Conservation (phyloP, 1,140 invertebrate species). For the Apis florea region DNA sequence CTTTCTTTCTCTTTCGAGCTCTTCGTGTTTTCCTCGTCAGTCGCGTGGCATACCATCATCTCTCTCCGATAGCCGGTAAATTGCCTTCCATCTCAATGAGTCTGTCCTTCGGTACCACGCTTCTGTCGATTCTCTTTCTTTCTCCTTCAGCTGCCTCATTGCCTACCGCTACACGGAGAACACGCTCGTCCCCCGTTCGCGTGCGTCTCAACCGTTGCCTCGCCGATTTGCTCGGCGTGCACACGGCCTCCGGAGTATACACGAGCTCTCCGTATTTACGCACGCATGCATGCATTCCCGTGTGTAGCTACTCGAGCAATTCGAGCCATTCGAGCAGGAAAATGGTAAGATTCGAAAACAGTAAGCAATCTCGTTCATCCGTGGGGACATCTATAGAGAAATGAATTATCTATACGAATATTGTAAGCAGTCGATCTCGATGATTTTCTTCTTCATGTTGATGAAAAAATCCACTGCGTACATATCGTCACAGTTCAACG, state of each 20-base stretch:
- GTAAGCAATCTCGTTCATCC: background rate
- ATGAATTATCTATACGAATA: too few relatives aligned
- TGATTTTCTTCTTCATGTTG: too few relatives aligned
- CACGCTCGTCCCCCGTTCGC: background rate
- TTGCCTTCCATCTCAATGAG: slow-evolving; percentile 55
- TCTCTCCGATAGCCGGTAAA: slow-evolving; percentile 45
- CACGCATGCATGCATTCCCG: slow-evolving; percentile 29
- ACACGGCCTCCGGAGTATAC: slow-evolving; percentile 20
- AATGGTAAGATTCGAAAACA: slow-evolving; percentile 38
- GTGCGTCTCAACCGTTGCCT: slow-evolving; percentile 15
- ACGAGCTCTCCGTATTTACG: slow-evolving; percentile 5
- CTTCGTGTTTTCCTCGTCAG: slow-evolving; percentile 41
- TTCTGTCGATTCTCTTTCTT: background rate
- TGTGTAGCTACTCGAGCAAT: slow-evolving; percentile 1
- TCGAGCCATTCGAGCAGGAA: slow-evolving; percentile 35
- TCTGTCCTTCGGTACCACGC: slow-evolving; percentile 52
- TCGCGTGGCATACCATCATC: slow-evolving; percentile 55
- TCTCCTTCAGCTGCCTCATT: background rate
- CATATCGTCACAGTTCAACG: background rate
- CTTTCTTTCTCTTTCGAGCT: slow-evolving; percentile 8
- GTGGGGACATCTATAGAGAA: background rate
- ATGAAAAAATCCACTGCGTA: background rate
- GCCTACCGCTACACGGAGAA: background rate
- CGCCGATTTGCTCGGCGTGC: slow-evolving; percentile 7
- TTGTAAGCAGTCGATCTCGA: too few relatives aligned